Conservation (phyloP, 2,888 invertebrate species). For the Perizoma affinitatum region DNA sequence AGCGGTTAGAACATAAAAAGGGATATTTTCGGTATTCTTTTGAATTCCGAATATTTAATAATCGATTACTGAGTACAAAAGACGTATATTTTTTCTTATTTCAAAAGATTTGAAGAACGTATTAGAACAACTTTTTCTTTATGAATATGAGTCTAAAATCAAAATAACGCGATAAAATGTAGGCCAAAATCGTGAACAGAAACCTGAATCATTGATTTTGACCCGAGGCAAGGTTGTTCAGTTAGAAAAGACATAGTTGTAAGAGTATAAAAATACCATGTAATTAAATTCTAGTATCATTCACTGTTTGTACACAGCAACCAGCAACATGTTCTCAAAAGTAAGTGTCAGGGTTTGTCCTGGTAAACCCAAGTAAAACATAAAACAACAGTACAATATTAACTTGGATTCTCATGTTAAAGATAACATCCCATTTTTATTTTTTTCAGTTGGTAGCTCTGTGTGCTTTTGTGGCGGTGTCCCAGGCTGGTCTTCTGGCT, state of each 20-base stretch:
- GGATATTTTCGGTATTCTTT: no score
- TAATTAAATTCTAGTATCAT: constrained; percentile 40
- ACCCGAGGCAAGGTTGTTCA: constrained; percentile 54
- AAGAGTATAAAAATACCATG: constrained; percentile 49
- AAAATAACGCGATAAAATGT: constrained; percentile 32
- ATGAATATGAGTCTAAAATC: constrained; percentile 6
- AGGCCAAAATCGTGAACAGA: constrained; percentile 25
- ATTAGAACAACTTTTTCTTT: no score
- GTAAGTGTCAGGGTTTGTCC: constrained; percentile 47
- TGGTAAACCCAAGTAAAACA: no score
- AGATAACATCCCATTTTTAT: neutral
- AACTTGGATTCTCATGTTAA: no score
- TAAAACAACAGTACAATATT: no score
- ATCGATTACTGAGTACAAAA: no score
- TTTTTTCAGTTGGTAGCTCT: constrained; percentile 54
- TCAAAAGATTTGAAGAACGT: no score
- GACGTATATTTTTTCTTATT: no score
- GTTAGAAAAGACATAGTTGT: constrained; percentile 38
- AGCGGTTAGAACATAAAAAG: no score
- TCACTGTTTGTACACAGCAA: constrained; percentile 48
- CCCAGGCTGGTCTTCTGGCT: constrained; percentile 53
- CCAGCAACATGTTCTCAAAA: constrained; percentile 64
- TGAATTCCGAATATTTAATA: no score
- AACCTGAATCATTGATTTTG: constrained; percentile 36
- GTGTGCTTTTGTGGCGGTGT: constrained; percentile 45